phyloP scores from a whole-genome alignment of 2,797 vertebrate genomes.

The Platalea minor region DNA sequence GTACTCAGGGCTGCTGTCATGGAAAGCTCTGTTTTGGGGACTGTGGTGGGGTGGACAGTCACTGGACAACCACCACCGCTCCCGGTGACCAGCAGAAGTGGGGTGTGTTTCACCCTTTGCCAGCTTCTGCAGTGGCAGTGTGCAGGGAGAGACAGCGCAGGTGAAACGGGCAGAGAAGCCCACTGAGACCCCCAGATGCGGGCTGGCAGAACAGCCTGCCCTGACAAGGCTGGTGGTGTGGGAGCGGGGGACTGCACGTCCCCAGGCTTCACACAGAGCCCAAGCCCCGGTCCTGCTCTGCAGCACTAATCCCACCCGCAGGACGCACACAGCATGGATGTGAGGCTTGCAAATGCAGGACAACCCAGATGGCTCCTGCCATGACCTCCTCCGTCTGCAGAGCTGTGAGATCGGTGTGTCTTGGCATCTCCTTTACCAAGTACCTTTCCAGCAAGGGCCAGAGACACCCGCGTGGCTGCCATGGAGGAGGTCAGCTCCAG shows the following conservation, averaged over 20 bases:
- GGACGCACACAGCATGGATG: fast-evolving
- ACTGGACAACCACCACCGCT: fast-evolving
- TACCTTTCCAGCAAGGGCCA: neutral
- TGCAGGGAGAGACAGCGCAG: neutral
- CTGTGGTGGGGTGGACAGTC: neutral
- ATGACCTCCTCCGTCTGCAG: neutral
- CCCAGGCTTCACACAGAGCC: neutral
- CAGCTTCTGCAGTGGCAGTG: neutral
- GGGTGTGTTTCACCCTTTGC: neutral
- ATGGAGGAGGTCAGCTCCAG: neutral
- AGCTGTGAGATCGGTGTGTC: neutral
- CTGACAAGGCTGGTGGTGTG: neutral
- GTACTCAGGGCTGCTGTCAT: neutral
- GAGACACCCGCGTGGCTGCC: neutral
- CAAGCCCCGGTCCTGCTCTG: neutral
- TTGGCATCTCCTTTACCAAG: fast-evolving
- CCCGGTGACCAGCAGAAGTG: neutral
- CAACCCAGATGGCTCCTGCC: neutral
- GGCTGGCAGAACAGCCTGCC: neutral
- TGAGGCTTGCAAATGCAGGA: neutral
- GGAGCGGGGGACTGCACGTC: neutral
- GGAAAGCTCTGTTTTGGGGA: neutral
- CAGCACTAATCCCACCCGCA: neutral
- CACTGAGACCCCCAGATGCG: neutral
- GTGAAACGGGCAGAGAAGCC: neutral